phyloP scores from a whole-genome alignment of 1,140 invertebrate genomes.

The Procambarus clarkii region DNA sequence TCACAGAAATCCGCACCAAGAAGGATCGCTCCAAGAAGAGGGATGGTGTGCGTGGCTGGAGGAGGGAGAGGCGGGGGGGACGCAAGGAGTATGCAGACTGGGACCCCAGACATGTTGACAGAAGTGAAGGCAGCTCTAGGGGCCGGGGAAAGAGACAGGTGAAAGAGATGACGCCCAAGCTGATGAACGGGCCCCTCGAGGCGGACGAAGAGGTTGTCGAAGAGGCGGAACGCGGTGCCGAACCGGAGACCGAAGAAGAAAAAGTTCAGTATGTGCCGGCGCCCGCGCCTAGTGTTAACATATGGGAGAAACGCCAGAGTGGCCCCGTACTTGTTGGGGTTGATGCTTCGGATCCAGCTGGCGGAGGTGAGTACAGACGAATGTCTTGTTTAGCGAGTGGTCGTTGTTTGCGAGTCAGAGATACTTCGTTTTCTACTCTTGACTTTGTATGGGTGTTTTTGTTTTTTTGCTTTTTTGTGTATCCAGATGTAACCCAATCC shows the following conservation, averaged over 20 bases:
- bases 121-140: background rate
- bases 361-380: background rate
- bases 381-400: too few species aligned
- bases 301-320: constrained; percentile 61
- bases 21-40: constrained; percentile 45
- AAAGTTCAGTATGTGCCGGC: constrained; percentile 59
- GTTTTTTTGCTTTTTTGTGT: too few species aligned
- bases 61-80: constrained; percentile 6
- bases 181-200: constrained; percentile 10
- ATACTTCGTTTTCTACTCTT: too few species aligned
- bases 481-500: too few species aligned
- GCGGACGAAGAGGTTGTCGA: constrained; percentile 32
- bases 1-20: constrained; percentile 55
- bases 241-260: constrained; percentile 38
- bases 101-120: background rate
- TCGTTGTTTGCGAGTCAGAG: too few species aligned
- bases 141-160: constrained; percentile 34
- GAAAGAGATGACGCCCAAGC: background rate
- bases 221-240: background rate
- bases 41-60: background rate
- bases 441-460: too few species aligned
- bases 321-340: background rate
- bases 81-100: constrained; percentile 18
- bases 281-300: constrained; percentile 48
- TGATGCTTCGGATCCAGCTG: background rate